Conservation (phyloP, 2,113 vertebrate species). For the Macquaria ambigua region DNA sequence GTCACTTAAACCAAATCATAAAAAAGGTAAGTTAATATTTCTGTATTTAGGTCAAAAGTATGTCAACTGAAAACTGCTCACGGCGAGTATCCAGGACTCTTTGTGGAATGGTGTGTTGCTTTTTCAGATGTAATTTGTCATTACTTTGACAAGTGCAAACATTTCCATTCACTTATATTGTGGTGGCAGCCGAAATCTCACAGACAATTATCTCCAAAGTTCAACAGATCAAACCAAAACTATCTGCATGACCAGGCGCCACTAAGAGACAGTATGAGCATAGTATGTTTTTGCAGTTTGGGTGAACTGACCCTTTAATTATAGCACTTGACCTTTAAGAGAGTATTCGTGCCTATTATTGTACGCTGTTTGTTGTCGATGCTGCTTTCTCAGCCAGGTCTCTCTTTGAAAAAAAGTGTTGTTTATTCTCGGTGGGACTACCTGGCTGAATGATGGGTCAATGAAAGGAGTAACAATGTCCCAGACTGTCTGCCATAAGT, state of each 20-base stretch:
- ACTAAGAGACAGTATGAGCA: neutral
- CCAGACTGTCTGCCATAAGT: constrained; percentile 66
- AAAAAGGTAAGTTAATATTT: neutral
- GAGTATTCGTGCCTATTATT: neutral
- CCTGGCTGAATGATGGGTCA: constrained; percentile 78
- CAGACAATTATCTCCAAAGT: neutral
- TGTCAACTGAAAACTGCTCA: no score
- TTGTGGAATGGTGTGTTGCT: neutral
- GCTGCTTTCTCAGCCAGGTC: constrained; percentile 60
- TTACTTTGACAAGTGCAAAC: neutral
- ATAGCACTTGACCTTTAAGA: constrained; percentile 1
- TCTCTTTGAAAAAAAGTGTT: neutral
- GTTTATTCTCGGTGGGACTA: constrained; percentile 74
- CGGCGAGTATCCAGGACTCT: no score
- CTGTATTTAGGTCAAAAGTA: neutral
- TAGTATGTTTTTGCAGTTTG: neutral
- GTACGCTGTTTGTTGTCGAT: neutral
- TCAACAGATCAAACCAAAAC: neutral
- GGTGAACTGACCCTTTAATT: constrained; percentile 19
- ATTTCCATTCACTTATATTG: no score
- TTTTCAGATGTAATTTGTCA: neutral
- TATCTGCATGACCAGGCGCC: neutral
- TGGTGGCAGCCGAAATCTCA: neutral
- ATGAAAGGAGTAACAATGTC: constrained; percentile 58
- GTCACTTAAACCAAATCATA: no score